phyloP scores from a whole-genome alignment of 2,888 invertebrate species.

The Idaea aversata region DNA sequence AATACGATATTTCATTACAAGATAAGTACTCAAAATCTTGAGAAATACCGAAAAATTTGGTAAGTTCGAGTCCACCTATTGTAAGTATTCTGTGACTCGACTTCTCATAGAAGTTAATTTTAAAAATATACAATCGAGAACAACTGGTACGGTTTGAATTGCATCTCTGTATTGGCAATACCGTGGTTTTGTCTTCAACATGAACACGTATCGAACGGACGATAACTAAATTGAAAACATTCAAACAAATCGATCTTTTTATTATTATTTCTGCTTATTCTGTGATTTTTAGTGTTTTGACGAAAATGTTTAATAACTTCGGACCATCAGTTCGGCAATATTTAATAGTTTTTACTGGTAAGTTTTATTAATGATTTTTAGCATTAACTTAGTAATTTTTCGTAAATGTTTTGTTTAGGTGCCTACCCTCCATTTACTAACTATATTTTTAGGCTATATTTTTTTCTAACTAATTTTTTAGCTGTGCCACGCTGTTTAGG shows the following conservation, averaged over 20 bases:
- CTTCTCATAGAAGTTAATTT: too few species aligned
- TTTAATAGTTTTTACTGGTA: slow-evolving; percentile 22
- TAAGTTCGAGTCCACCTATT: too few species aligned
- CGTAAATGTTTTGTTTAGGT: neutral
- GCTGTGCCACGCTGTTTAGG: too few species aligned
- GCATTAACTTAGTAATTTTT: neutral
- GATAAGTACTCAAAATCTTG: too few species aligned
- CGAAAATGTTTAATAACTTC: slow-evolving; percentile 5
- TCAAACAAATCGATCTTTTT: neutral
- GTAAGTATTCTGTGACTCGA: too few species aligned
- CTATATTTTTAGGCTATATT: too few species aligned
- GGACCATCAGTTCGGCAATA: slow-evolving; percentile 19
- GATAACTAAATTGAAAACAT: neutral
- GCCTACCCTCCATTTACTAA: neutral
- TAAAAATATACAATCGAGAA: neutral
- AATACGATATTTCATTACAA: too few species aligned
- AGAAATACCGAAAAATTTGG: too few species aligned
- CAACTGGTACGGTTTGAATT: neutral
- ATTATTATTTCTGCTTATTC: neutral
- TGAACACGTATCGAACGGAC: neutral
- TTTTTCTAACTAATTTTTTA: too few species aligned
- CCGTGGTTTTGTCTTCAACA: neutral
- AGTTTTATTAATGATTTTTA: neutral
- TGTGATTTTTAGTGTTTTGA: neutral
- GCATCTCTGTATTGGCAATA: neutral